Base-by-base conservation (phyloP, 2,888 invertebrate genomes). In the Calameuta filiformis region DNA sequence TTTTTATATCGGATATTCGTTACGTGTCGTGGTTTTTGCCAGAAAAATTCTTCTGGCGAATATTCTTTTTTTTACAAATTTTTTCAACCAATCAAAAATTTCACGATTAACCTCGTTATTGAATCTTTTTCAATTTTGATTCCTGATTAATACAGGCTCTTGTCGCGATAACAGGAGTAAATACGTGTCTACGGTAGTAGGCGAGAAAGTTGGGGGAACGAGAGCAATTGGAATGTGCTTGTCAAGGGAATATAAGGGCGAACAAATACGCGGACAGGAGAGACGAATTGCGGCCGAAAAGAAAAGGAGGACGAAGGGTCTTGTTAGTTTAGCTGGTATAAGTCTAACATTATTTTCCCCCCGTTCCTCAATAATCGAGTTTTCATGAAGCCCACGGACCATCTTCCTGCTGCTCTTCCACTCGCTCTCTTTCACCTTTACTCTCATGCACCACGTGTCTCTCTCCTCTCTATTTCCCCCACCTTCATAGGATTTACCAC, bases 291-390 rank as follows among this genome's bases (percentile, higher is more conserved):
- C 69, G 33, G 56, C 37, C 69, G 69, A 75, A 69, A 33, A 69
- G 31, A 69, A 69, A 33, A 69, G 69, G 77, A 69, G 77, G 37
- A 69, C 69, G 69, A 69, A 69, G 69, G 33, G 69, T 33, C 33
- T 69, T 77, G 77, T 77, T 77, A 68, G 75, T 69, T 77, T 77
- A 77, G 77, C 77, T 56, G 77, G 77, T 35, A 74, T 69, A 75
- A 77, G 76, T 75, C 77, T 75, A 77, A 77, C 77, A 71, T 74
- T 77, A 77, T 77, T 77, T 74, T 30, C 73, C 75, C 73, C 15
- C 40, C 35, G 12, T 15, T 40, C 40, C 12, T 12, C 77, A 79
- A 79, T 81, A 80, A 81, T 81, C 79, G 81, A 80, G 81, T 81
- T 81, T 81, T 81, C 81, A 81, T 80, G 80, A 77, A 81, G 76